A percentile compares a stretch with the other conserved stretches of the same genome.
Conservation (phyloP, 2,888 invertebrate species). For the Neoitamus cyanurus region DNA sequence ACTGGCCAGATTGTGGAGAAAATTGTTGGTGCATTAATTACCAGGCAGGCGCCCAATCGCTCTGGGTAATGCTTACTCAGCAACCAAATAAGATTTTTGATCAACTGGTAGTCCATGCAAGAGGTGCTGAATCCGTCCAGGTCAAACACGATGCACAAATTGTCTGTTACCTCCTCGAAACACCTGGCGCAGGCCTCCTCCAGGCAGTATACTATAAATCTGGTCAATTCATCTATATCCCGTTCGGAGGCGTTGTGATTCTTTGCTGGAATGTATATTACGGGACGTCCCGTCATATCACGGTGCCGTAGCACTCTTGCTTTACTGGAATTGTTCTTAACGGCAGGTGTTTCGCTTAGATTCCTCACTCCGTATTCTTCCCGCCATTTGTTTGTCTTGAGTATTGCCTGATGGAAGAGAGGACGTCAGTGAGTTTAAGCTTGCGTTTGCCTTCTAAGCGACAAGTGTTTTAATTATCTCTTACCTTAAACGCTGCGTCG, state of each 20-base stretch:
- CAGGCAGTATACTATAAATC: constrained; percentile 81
- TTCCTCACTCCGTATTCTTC: constrained; percentile 76
- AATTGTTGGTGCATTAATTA: constrained; percentile 78
- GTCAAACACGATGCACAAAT: constrained; percentile 83
- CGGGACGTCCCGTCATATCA: constrained; percentile 79
- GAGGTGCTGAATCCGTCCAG: constrained; percentile 77
- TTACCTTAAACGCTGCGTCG: constrained; percentile 80
- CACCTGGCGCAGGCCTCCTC: constrained; percentile 82
- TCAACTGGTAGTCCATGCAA: constrained; percentile 84
- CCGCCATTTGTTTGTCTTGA: constrained; percentile 85
- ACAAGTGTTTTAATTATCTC: not conserved
- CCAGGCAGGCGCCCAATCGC: constrained; percentile 79
- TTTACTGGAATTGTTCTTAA: constrained; percentile 73
- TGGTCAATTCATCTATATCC: constrained; percentile 80
- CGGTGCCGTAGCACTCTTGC: constrained; percentile 78
- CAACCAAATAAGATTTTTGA: constrained; percentile 83
- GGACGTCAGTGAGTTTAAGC: constrained; percentile 16
- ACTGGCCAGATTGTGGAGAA: constrained; percentile 84
- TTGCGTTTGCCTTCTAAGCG: not conserved
- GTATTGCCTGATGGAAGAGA: constrained; percentile 71
- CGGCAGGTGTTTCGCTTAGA: constrained; percentile 68
- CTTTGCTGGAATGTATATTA: constrained; percentile 82
- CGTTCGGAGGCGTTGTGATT: constrained; percentile 78
- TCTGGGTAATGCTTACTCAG: constrained; percentile 83
- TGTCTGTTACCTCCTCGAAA: constrained; percentile 83